Evolutionary conservation across 2,888 invertebrate species (phyloP).

Genomic region (Callyntrura guangdongensis): DNA sequence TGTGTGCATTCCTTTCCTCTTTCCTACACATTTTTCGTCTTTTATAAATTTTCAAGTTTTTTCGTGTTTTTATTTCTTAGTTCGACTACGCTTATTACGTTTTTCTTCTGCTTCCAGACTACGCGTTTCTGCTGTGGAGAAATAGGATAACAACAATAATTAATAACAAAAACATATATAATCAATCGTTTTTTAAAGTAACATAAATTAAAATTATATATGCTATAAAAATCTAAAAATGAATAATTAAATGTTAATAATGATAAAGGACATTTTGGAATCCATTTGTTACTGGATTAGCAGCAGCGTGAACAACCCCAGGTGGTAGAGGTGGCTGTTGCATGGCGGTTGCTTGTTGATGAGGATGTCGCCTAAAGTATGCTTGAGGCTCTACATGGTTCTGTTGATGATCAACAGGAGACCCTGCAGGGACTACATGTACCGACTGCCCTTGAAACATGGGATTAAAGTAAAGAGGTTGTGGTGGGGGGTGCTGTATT

Average conservation of each 20-base stretch:
- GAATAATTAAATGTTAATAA: constrained; percentile 82
- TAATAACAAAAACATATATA: constrained; percentile 58
- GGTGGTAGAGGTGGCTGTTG: constrained; percentile 80
- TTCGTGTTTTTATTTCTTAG: constrained; percentile 69
- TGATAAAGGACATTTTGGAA: constrained; percentile 84
- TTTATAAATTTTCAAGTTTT: constrained; percentile 71
- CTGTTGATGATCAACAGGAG: constrained; percentile 77
- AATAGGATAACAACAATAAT: constrained; percentile 65
- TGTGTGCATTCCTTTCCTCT: constrained; percentile 56
- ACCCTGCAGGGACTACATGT: constrained; percentile 79
- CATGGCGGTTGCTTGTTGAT: constrained; percentile 77
- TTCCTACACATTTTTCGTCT: constrained; percentile 68
- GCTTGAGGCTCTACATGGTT: constrained; percentile 79
- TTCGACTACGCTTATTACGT: constrained; percentile 72
- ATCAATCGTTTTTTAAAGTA: constrained; percentile 67
- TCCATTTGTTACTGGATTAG: constrained; percentile 82
- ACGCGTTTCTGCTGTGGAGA: constrained; percentile 77
- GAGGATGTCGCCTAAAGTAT: constrained; percentile 79
- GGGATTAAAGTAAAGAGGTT: constrained; percentile 77
- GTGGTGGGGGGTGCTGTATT: constrained; percentile 77
- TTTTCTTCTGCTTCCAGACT: constrained; percentile 74
- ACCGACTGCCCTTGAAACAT: constrained; percentile 80
- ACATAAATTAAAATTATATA: constrained; percentile 76
- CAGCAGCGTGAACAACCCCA: constrained; percentile 77
- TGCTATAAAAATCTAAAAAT: constrained; percentile 74